phyloP scores from a whole-genome alignment of 2,797 vertebrate genomes.

The Kryptopterus vitreolus region DNA sequence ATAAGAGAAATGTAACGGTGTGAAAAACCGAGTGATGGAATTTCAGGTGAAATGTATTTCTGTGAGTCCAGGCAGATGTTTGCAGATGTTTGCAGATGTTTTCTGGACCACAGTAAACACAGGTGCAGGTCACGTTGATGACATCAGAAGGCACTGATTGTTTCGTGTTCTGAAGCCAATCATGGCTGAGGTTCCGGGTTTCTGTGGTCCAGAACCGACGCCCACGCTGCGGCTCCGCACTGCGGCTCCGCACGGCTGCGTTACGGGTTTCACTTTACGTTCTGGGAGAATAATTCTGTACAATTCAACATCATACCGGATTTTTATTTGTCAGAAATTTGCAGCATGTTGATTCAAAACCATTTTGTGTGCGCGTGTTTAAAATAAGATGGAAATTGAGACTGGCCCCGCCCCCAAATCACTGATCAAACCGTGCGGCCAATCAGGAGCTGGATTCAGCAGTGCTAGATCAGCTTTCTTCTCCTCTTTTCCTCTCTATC shows the following conservation, averaged over 20 bases:
- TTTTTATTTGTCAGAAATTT: conserved; percentile 33
- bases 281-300: neutral
- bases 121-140: conserved; percentile 2
- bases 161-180: neutral
- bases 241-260: no score
- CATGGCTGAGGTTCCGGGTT: no score
- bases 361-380: conserved; percentile 38
- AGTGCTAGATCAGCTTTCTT: conserved; percentile 33
- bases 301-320: conserved; percentile 19
- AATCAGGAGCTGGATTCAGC: conserved; percentile 44
- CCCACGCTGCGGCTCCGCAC: conserved; percentile 28
- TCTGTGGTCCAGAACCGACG: no score
- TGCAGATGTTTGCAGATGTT: no score
- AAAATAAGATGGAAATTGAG: conserved; percentile 47
- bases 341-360: conserved; percentile 30
- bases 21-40: no score
- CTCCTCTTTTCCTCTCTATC: neutral
- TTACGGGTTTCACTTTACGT: no score
- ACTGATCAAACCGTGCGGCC: conserved; percentile 20
- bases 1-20: no score
- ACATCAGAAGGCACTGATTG: neutral
- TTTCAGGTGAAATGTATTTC: no score
- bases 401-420: neutral
- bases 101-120: no score
- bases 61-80: no score